Conservation (phyloP, 2,888 invertebrate species). For the Rotaria macrura region DNA sequence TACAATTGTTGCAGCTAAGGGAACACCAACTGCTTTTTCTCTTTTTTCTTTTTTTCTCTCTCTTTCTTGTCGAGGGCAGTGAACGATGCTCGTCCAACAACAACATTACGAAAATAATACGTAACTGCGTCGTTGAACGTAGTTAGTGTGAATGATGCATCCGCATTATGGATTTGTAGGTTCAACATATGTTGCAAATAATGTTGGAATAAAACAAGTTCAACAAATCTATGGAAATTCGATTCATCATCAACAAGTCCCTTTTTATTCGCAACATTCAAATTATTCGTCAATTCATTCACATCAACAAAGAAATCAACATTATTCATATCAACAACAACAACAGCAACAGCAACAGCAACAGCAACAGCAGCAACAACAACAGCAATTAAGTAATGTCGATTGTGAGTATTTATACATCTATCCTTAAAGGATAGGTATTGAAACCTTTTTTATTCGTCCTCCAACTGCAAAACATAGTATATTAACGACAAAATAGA, state of each 20-base stretch:
- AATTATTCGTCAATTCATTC: conserved; percentile 6
- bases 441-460: background rate
- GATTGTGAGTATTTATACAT: background rate
- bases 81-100: conserved; percentile 15
- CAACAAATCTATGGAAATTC: conserved; percentile 15
- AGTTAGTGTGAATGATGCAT: background rate
- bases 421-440: background rate
- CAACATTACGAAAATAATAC: conserved; percentile 15
- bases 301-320: conserved; percentile 15
- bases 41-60: background rate
- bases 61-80: background rate
- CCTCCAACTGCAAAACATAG: background rate
- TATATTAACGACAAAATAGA: background rate
- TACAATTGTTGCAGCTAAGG: conserved; percentile 15
- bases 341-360: background rate
- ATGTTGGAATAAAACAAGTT: conserved; percentile 15
- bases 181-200: conserved; percentile 12
- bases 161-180: conserved; percentile 11
- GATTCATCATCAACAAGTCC: conserved; percentile 3
- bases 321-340: background rate
- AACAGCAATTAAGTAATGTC: background rate
- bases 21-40: conserved; percentile 3
- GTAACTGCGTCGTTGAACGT: conserved; percentile 15
- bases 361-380: background rate
- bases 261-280: background rate